Evolutionary conservation across 1,140 invertebrate genomes (phyloP).

Genomic region (Magallana angulata): DNA sequence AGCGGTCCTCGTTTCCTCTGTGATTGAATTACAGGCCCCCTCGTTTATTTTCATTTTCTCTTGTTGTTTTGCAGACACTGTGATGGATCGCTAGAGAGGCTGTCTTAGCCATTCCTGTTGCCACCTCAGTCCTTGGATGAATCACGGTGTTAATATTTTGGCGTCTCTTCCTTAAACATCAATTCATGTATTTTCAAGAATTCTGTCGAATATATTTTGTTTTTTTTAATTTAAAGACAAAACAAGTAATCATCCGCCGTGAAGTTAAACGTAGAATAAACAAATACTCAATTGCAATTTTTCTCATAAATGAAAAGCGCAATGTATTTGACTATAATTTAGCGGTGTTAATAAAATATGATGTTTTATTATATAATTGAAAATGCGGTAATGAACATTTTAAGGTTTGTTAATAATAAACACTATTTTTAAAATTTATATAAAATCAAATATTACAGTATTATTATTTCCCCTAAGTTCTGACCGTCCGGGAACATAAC

Average conservation of each 20-base stretch:
- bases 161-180: background rate
- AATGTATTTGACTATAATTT: too few species aligned
- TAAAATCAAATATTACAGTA: too few species aligned
- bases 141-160: background rate
- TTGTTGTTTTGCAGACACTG: background rate
- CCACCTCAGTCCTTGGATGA: background rate
- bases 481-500: background rate
- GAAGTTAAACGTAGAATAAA: too few species aligned
- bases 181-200: background rate
- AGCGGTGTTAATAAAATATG: too few species aligned
- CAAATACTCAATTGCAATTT: too few species aligned
- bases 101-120: background rate
- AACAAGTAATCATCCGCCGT: too few species aligned
- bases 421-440: too few species aligned
- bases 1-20: background rate
- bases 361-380: too few species aligned
- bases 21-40: background rate
- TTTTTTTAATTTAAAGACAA: background rate
- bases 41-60: constrained; percentile 20
- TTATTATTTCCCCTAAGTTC: background rate
- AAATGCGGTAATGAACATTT: too few species aligned
- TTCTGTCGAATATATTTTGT: too few species aligned
- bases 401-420: too few species aligned
- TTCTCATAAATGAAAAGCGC: too few species aligned
- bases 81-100: background rate